A percentile compares a stretch with the other conserved stretches of the same genome.
These are phyloP conservation scores for Zaprionus tsacasi DNA, from an alignment of 1,140 invertebrate species.

Conservation along the genomic window DNA sequence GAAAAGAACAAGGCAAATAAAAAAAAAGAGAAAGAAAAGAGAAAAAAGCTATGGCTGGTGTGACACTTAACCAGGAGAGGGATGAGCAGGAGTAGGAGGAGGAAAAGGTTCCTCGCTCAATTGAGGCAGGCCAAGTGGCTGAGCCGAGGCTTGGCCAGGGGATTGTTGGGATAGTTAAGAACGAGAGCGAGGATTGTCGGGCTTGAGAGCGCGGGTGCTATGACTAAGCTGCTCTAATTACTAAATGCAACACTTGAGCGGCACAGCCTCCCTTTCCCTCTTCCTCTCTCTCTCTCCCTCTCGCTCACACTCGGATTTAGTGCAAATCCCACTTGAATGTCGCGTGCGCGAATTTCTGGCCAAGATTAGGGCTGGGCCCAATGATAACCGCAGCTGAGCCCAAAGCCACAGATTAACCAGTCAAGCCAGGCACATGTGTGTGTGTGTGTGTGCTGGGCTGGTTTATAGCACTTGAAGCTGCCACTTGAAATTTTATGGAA, in stretches of 20 bases:
- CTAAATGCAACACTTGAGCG: constrained; percentile 69
- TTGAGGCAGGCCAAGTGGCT: constrained; percentile 12
- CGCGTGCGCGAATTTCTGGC: constrained; percentile 56
- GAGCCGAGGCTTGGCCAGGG: background rate
- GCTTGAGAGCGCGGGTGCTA: background rate
- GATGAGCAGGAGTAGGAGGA: background rate
- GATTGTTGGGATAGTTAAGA: background rate
- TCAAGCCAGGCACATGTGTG: constrained; percentile 21
- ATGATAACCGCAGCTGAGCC: constrained; percentile 46
- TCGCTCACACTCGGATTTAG: constrained; percentile 15
- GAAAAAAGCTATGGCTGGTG: constrained; percentile 8
- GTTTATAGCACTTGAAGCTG: constrained; percentile 41
- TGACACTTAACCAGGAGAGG: constrained; percentile 12
- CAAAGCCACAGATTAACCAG: constrained; percentile 59
- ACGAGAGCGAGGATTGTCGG: too few species aligned
- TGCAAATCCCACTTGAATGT: constrained; percentile 50
- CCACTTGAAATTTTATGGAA: constrained; percentile 49
- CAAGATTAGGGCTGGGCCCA: constrained; percentile 57
- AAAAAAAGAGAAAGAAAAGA: constrained; percentile 19
- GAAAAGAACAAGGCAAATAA: constrained; percentile 1
- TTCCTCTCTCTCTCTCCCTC: background rate
- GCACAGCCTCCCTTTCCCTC: background rate
- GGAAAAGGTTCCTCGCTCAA: background rate
- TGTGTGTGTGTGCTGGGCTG: constrained; percentile 2
- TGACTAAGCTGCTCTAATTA: constrained; percentile 72